phyloP scores from a whole-genome alignment of 1,140 invertebrate species.

The Neodiprion virginianus region DNA sequence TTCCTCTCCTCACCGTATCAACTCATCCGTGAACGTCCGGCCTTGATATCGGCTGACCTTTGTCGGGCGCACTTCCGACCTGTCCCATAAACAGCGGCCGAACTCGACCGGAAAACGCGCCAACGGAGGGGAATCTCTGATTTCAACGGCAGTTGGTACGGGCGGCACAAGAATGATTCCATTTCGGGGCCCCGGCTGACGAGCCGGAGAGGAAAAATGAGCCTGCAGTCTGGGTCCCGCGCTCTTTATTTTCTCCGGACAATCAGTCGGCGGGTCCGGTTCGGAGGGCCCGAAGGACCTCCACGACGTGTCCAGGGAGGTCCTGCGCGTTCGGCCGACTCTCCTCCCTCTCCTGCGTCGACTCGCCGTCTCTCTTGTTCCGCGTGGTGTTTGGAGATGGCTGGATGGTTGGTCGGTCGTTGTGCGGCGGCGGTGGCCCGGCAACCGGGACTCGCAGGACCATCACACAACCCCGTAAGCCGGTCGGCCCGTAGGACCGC shows the following conservation, averaged over 20 bases:
- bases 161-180: no score
- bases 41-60: background rate
- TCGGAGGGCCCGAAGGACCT: background rate
- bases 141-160: no score
- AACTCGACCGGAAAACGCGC: no score
- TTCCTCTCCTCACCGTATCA: background rate
- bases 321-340: background rate
- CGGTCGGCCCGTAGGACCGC: slow-evolving; percentile 44
- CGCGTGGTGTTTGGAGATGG: background rate
- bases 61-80: background rate
- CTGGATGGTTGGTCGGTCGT: background rate
- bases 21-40: background rate
- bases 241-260: background rate
- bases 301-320: slow-evolving; percentile 6
- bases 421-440: background rate
- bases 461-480: slow-evolving; percentile 37
- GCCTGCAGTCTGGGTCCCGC: background rate
- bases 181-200: no score
- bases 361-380: slow-evolving; percentile 12
- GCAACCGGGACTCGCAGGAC: slow-evolving; percentile 21
- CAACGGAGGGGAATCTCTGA: no score
- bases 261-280: background rate
- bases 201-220: no score
- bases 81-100: background rate
- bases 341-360: slow-evolving; percentile 19